phyloP scores from a whole-genome alignment of 2,888 invertebrate species.

The Leptinotarsa peninsularis region DNA sequence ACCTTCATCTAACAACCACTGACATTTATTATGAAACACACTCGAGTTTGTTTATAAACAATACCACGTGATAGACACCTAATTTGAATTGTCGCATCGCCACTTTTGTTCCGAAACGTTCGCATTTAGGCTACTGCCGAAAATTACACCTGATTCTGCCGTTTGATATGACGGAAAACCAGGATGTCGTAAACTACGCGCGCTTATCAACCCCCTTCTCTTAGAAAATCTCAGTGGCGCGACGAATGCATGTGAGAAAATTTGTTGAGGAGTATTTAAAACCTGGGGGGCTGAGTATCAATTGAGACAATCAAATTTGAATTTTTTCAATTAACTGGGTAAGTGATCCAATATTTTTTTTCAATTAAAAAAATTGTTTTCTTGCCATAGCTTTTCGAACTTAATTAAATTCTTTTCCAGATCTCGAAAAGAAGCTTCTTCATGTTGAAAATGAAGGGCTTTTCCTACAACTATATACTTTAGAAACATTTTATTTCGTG shows the following conservation, averaged over 20 bases:
- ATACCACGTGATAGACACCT: slow-evolving; percentile 40
- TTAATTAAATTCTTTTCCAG: no score
- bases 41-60: slow-evolving; percentile 15
- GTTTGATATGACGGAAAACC: slow-evolving; percentile 36
- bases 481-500: no score
- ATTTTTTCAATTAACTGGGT: no score
- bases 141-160: slow-evolving; percentile 47
- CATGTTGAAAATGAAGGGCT: no score
- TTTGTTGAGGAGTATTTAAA: background rate
- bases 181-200: slow-evolving; percentile 51
- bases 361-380: no score
- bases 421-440: no score
- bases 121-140: slow-evolving; percentile 33
- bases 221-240: slow-evolving; percentile 40
- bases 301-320: no score
- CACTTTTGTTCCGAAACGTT: background rate
- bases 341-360: no score
- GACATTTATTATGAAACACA: background rate
- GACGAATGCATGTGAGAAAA: slow-evolving; percentile 17
- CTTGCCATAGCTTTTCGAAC: no score
- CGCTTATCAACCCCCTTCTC: slow-evolving; percentile 57
- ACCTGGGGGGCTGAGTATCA: background rate
- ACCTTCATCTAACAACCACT: background rate
- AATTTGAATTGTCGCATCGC: background rate
- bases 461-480: no score